A percentile compares a stretch with the other conserved stretches of the same genome.
These are phyloP conservation scores for Hydroisotoma schaefferi DNA, from an alignment of 2,888 invertebrate species.

Conservation along the genomic window DNA sequence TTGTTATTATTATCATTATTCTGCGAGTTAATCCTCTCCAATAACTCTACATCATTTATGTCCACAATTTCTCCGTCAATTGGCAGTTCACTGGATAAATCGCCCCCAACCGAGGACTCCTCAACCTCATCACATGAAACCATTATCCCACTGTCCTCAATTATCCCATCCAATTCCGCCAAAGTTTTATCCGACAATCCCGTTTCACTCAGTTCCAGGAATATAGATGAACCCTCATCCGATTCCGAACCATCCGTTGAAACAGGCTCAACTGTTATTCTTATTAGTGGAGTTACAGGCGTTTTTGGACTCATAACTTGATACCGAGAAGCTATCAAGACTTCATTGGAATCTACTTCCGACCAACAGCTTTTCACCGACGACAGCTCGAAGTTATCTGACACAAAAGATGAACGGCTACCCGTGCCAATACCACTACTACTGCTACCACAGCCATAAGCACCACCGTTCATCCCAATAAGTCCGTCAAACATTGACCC, in stretches of 20 bases:
- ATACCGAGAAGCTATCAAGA: too few species aligned
- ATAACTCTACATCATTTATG: not conserved
- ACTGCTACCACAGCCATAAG: too few species aligned
- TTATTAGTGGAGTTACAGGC: slow-evolving; percentile 37
- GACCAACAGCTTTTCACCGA: too few species aligned
- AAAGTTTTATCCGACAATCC: slow-evolving; percentile 43
- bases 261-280: slow-evolving; percentile 45
- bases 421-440: too few species aligned
- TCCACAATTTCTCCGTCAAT: slow-evolving; percentile 1
- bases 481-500: slow-evolving; percentile 9
- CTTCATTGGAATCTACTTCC: too few species aligned
- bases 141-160: slow-evolving; percentile 22
- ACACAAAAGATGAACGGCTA: too few species aligned
- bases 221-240: slow-evolving; percentile 36
- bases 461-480: slow-evolving; percentile 14
- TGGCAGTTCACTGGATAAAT: not conserved
- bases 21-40: slow-evolving; percentile 16
- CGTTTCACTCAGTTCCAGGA: slow-evolving; percentile 39
- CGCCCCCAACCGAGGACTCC: not conserved
- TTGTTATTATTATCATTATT: slow-evolving; percentile 17
- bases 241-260: slow-evolving; percentile 39
- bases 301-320: too few species aligned
- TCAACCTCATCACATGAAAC: slow-evolving; percentile 17
- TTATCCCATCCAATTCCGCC: slow-evolving; percentile 31
- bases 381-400: too few species aligned